Conservation (phyloP, 2,888 invertebrate species). For the Ferdinandea cuprea region DNA sequence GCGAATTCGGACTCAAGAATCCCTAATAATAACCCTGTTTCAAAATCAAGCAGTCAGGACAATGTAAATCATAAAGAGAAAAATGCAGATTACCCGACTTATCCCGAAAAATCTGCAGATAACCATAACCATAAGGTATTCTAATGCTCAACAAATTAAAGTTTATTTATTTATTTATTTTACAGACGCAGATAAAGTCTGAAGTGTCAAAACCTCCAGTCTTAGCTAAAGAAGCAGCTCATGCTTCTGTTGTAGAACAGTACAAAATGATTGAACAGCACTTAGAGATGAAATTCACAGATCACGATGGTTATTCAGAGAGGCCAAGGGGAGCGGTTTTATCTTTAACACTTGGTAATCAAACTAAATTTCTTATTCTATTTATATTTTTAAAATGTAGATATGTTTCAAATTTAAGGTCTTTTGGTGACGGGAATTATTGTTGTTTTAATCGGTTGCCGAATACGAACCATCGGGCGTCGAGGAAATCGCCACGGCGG, state of each 20-base stretch:
- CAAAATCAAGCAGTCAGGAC: constrained; percentile 54
- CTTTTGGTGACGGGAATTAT: constrained; percentile 91
- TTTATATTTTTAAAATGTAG: neutral
- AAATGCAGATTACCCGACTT: constrained; percentile 74
- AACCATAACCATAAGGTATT: constrained; percentile 80
- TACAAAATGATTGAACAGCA: constrained; percentile 82
- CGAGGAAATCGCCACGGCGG: constrained; percentile 89
- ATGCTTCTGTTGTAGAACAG: constrained; percentile 81
- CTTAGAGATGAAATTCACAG: constrained; percentile 83
- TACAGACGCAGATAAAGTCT: constrained; percentile 5
- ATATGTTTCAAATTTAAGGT: constrained; percentile 84
- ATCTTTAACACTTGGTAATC: constrained; percentile 88
- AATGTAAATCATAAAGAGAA: constrained; percentile 71
- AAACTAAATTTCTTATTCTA: neutral
- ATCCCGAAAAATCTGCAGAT: constrained; percentile 80
- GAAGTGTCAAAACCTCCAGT: neutral
- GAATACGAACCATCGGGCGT: constrained; percentile 89
- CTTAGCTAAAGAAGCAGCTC: constrained; percentile 39
- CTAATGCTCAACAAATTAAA: neutral
- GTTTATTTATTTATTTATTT: neutral
- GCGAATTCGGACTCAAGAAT: constrained; percentile 18
- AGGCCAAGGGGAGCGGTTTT: constrained; percentile 91
- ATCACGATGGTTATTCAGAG: constrained; percentile 87
- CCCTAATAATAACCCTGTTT: constrained; percentile 23
- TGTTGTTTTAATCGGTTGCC: constrained; percentile 91